Conservation (phyloP, 1,140 invertebrate species). For the Drosophila lini region DNA sequence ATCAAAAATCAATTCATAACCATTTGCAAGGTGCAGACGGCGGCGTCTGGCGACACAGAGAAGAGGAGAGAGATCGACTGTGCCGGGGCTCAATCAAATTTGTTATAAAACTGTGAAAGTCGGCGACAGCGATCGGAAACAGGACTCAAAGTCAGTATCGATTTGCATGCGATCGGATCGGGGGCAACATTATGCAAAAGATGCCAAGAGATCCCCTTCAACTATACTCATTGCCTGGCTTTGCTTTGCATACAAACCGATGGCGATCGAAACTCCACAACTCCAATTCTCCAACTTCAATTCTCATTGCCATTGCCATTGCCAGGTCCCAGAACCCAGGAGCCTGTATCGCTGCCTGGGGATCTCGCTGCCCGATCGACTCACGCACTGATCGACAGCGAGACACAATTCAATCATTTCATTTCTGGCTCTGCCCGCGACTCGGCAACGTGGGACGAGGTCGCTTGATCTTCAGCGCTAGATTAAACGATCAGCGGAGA, state of each 20-base stretch:
- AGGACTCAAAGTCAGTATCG: constrained; percentile 72
- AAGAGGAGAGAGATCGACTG: constrained; percentile 4
- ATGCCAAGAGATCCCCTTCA: constrained; percentile 2
- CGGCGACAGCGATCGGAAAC: constrained; percentile 78
- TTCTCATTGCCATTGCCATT: constrained; percentile 22
- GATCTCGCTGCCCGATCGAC: constrained; percentile 52
- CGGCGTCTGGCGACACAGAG: constrained; percentile 47
- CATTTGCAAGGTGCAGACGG: constrained; percentile 80
- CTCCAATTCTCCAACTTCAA: background rate
- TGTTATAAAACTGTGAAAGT: constrained; percentile 83
- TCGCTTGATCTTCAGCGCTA: constrained; percentile 80
- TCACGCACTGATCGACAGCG: constrained; percentile 74
- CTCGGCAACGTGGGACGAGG: constrained; percentile 45
- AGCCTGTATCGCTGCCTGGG: constrained; percentile 58
- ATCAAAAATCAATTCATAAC: constrained; percentile 84
- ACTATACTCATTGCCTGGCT: constrained; percentile 20
- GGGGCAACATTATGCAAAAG: constrained; percentile 66
- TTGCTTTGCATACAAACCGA: constrained; percentile 71
- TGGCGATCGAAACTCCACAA: background rate
- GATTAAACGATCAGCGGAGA: constrained; percentile 79
- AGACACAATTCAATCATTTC: constrained; percentile 84
- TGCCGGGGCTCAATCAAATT: constrained; percentile 77
- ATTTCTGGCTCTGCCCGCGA: constrained; percentile 13
- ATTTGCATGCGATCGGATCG: constrained; percentile 67
- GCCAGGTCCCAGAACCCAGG: background rate